Evolutionary conservation across 2,888 invertebrate genomes (phyloP), one percentile per base, ranked within the genome.

Genomic region (Exephanes ischioxanthus): DNA sequence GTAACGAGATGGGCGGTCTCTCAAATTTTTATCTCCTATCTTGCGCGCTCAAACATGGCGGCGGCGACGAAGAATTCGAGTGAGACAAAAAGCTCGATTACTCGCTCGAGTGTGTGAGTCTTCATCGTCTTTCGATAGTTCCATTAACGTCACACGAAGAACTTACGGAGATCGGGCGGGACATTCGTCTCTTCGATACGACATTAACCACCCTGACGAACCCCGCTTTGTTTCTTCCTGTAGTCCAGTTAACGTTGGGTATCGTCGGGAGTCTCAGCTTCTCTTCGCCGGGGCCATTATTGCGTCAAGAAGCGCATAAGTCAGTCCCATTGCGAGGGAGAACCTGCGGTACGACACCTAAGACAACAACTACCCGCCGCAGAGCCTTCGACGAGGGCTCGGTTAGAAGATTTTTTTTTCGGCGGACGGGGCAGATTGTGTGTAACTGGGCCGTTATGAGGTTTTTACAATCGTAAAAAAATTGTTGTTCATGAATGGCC

Each of bases 281-380:
- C 83, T 67, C 53, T 82, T 41, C 58, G 3, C 26, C 19, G 9
- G 9, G 41, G 37, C 73, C 81, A 86, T 90, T 85, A 90, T 73
- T 82, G 53, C 83, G 86, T 88, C 88, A 86, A 86, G 84, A 33
- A 86, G 84, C 37, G 78, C 80, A 89, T 91, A 89, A 89, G 81
- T 91, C 88, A 88, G 85, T 87, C 87, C 67, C 9, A 22, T 19
- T 6, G 26, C n/a, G 68, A 61, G 37, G 33, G 58, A 70, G 51
- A n/a, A 37, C 30, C 53, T 16, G 67, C 55, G 26, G 61, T 16
- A 26, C 19, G 22, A 80, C 89, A 89, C 87, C 91, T 91, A 90
- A 91, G 90, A 89, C 88, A 91, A 91, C 87, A 89, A 22, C 41
- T 55, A 30, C 30, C 51, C 71, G 77, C 83, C 78, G 73, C 86